Evolutionary conservation across 2,888 invertebrate species (phyloP).

Genomic region (Nomada hirtipes): DNA sequence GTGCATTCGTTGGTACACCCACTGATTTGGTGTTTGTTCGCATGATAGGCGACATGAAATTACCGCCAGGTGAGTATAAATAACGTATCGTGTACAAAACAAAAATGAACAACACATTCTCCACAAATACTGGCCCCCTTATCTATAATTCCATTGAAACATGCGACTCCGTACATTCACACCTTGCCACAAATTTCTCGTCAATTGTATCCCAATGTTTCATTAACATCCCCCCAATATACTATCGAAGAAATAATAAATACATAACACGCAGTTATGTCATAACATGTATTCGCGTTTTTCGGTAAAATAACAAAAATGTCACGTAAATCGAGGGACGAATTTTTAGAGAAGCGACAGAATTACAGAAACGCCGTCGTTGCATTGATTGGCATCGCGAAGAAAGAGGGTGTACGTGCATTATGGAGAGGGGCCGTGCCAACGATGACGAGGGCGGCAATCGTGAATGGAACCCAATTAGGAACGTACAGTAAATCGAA

Average conservation of each 20-base stretch:
- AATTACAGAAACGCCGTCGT: conserved; percentile 87
- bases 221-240: no score
- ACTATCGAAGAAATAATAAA: background rate
- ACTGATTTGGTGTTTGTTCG: conserved; percentile 86
- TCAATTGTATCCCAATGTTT: no score
- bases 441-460: conserved; percentile 86
- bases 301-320: conserved; percentile 4
- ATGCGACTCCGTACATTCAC: no score
- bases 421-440: conserved; percentile 86
- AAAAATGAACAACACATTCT: no score
- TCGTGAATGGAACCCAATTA: conserved; percentile 89
- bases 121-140: no score
- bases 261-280: background rate
- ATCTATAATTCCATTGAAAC: no score
- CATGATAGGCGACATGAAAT: conserved; percentile 88
- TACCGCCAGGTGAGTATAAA: conserved; percentile 82
- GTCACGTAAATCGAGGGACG: conserved; percentile 5
- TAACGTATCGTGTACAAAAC: no score
- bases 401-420: conserved; percentile 87
- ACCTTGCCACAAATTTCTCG: no score
- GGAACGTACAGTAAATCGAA: conserved; percentile 88
- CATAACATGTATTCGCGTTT: background rate
- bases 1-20: conserved; percentile 88
- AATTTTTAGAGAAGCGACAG: conserved; percentile 84
- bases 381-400: conserved; percentile 86